Evolutionary conservation across 2,888 invertebrate species (phyloP).

Genomic region (Eueremaeus valkanovi): DNA sequence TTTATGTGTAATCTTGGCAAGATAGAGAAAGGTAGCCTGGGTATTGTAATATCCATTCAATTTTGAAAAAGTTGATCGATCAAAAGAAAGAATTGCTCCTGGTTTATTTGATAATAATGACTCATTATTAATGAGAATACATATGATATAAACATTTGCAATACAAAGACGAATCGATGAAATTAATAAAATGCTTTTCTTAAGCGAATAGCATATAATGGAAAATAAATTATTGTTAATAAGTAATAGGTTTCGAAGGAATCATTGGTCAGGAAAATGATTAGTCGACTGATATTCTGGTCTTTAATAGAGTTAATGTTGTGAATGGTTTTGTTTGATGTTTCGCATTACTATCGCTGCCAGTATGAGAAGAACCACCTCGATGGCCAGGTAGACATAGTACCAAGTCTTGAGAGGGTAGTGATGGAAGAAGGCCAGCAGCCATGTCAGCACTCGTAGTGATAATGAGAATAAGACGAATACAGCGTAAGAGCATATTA

Average conservation of each 20-base stretch:
- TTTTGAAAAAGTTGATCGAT: too few relatives aligned
- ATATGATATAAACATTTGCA: background rate
- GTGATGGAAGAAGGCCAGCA: constrained; percentile 34
- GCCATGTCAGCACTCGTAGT: constrained; percentile 36
- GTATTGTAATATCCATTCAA: too few relatives aligned
- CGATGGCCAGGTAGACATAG: background rate
- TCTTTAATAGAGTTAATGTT: background rate
- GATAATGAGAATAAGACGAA: constrained; percentile 11
- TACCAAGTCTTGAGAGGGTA: constrained; percentile 26
- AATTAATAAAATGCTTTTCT: too few relatives aligned
- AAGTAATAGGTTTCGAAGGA: background rate
- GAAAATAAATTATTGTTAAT: background rate
- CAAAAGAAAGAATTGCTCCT: too few relatives aligned
- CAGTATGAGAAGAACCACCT: constrained; percentile 3
- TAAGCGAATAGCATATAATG: too few relatives aligned
- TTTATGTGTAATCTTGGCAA: too few relatives aligned
- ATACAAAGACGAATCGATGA: background rate
- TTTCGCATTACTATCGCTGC: background rate
- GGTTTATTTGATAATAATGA: too few relatives aligned
- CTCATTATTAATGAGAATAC: too few relatives aligned
- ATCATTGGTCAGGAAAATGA: background rate
- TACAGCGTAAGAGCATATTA: constrained; percentile 24
- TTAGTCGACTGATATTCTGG: too few relatives aligned
- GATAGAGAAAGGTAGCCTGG: too few relatives aligned
- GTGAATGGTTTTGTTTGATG: constrained; percentile 2